Conservation (phyloP, 2,113 vertebrate genomes). For the Perca flavescens region DNA sequence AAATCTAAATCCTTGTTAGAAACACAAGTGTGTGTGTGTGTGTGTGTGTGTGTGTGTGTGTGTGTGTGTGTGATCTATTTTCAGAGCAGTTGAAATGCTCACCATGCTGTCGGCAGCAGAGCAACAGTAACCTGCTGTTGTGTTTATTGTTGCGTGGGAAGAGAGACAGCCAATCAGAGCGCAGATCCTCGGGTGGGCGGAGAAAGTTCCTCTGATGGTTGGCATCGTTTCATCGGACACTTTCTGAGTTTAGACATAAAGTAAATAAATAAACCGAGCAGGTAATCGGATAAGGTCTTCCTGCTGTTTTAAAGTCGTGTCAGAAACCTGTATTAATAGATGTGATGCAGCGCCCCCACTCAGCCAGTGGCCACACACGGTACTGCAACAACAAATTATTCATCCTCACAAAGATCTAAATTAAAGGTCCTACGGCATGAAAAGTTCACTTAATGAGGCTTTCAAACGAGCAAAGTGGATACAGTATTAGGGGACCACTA, state of each 20-base stretch:
- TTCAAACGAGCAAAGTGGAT: too few relatives aligned
- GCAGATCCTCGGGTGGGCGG: neutral
- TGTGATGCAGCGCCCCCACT: neutral
- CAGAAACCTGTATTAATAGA: neutral
- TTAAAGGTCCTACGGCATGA: too few relatives aligned
- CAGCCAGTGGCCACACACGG: neutral
- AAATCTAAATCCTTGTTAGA: neutral
- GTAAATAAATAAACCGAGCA: neutral
- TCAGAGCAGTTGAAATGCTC: slow-evolving; percentile 29
- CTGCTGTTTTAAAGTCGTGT: neutral
- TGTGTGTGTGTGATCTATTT: slow-evolving; percentile 33
- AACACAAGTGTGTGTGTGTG: neutral
- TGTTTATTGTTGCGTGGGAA: neutral
- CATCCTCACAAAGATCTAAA: neutral
- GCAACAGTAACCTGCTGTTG: slow-evolving; percentile 26
- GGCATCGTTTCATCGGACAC: neutral
- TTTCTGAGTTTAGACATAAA: too few relatives aligned
- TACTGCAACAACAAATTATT: neutral
- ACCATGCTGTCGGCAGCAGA: neutral
- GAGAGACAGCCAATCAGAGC: slow-evolving; percentile 30
- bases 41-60: neutral
- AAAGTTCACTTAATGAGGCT: too few relatives aligned
- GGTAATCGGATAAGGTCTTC: neutral
- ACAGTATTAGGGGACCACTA: too few relatives aligned
- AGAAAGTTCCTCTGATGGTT: neutral